These are phyloP conservation scores for Gambusia affinis DNA, from an alignment of 2,113 vertebrate genomes.

Conservation along the genomic window DNA sequence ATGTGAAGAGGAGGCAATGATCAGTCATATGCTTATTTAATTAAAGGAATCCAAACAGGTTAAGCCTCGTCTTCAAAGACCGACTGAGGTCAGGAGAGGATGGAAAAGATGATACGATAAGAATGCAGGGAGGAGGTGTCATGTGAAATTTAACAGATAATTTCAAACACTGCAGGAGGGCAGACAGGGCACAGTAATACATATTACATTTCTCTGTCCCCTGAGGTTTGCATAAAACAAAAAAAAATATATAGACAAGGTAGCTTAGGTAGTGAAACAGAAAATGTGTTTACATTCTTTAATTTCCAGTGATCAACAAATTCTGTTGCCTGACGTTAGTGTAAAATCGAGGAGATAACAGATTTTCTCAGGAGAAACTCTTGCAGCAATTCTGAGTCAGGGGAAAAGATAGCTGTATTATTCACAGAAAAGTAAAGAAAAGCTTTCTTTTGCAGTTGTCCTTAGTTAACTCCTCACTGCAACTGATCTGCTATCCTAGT, in stretches of 20 bases:
- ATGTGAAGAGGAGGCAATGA: slow-evolving; percentile 61
- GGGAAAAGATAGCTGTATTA: too few species aligned
- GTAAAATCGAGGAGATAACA: too few species aligned
- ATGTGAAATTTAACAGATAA: slow-evolving; percentile 49
- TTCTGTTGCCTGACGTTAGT: too few species aligned
- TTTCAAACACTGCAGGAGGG: slow-evolving; percentile 12
- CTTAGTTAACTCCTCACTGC: too few species aligned
- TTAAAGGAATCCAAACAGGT: slow-evolving; percentile 67
- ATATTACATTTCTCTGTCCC: slow-evolving; percentile 27
- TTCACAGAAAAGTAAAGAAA: too few species aligned
- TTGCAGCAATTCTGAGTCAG: too few species aligned
- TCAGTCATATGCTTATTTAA: slow-evolving; percentile 71
- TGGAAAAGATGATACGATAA: slow-evolving; percentile 19
- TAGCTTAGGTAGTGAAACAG: slow-evolving; percentile 1
- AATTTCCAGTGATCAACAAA: too few species aligned
- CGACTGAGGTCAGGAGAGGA: slow-evolving; percentile 21
- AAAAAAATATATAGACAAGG: slow-evolving; percentile 7
- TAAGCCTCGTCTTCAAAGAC: slow-evolving; percentile 46
- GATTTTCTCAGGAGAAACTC: too few species aligned
- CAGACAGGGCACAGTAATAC: slow-evolving; percentile 28
- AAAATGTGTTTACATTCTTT: too few species aligned
- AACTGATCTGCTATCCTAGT: too few species aligned
- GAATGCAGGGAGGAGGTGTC: slow-evolving; percentile 32
- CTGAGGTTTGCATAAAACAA: slow-evolving; percentile 28
- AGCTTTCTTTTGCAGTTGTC: too few species aligned